Evolutionary conservation across 35 echinoderm and acorn worm species (phyloP).

Genomic region (Diadema setosum): DNA sequence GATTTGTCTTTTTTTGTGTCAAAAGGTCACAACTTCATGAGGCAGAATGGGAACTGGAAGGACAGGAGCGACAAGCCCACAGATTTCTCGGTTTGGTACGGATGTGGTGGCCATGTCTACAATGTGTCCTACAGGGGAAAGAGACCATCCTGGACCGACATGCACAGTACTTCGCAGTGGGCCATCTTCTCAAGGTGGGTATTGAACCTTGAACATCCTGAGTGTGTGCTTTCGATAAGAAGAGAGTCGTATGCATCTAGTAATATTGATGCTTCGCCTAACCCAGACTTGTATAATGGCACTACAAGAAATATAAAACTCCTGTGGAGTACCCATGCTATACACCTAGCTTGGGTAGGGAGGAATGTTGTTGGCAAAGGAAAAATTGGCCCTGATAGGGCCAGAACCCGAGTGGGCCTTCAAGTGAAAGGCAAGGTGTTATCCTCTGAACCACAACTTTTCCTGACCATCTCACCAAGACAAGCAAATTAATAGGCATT

Average conservation of each 20-base stretch:
- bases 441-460: no score
- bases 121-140: slow-evolving; percentile 73
- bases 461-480: no score
- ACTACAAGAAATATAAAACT: neutral
- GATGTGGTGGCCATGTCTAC: slow-evolving; percentile 93
- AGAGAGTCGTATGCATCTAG: no score
- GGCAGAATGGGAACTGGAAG: slow-evolving; percentile 88
- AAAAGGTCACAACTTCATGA: slow-evolving; percentile 72
- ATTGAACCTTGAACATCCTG: neutral
- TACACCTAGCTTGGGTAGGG: no score
- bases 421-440: no score
- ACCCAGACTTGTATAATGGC: no score
- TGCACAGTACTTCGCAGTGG: slow-evolving; percentile 99
- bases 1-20: neutral
- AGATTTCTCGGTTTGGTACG: slow-evolving; percentile 92
- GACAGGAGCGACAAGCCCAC: slow-evolving; percentile 82
- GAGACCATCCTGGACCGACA: slow-evolving; percentile 79
- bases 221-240: no score
- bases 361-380: no score
- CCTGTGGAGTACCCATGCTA: neutral
- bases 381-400: no score
- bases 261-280: no score
- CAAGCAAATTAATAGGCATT: no score
- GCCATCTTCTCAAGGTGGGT: slow-evolving; percentile 81
- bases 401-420: no score